A percentile compares a stretch with the other conserved stretches of the same genome.
Evolutionary conservation across 2,888 invertebrate species (phyloP).

Genomic region (Leptinotarsa tumamoca): DNA sequence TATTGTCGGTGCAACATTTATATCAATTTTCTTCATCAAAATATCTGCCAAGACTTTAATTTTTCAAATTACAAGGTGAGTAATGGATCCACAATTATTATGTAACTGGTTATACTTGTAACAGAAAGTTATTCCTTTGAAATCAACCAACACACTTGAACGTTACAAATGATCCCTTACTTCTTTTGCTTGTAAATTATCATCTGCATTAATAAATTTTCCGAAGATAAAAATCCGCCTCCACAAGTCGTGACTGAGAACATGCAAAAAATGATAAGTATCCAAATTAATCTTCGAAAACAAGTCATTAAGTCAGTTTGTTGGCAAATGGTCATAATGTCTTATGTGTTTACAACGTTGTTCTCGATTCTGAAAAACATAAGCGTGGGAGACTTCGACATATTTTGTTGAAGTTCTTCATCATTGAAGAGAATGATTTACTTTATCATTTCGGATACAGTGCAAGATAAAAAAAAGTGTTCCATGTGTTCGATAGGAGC

Average conservation of each 20-base stretch:
- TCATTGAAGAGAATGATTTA: not conserved
- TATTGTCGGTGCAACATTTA: no score
- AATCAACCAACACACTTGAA: not conserved
- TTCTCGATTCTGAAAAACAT: conserved; percentile 53
- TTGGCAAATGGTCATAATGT: conserved; percentile 56
- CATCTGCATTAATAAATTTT: conserved; percentile 33
- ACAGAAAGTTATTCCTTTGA: not conserved
- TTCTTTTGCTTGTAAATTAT: not conserved
- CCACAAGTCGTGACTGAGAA: conserved; percentile 44
- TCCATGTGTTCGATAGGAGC: no score
- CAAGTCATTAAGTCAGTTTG: conserved; percentile 54
- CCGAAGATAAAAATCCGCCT: conserved; percentile 45
- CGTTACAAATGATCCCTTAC: not conserved
- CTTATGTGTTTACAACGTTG: conserved; percentile 58
- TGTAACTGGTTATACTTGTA: no score
- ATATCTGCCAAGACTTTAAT: no score
- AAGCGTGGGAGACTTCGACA: conserved; percentile 53
- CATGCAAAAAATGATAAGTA: conserved; percentile 52
- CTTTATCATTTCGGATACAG: no score
- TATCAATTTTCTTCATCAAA: no score
- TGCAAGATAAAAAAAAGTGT: no score
- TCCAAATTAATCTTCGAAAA: conserved; percentile 53
- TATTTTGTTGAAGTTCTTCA: not conserved
- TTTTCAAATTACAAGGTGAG: no score
- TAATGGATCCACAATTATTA: no score